A percentile compares a stretch with the other conserved stretches of the same genome.
Conservation (phyloP, 1,140 invertebrate species). For the Cotesia typhae region DNA sequence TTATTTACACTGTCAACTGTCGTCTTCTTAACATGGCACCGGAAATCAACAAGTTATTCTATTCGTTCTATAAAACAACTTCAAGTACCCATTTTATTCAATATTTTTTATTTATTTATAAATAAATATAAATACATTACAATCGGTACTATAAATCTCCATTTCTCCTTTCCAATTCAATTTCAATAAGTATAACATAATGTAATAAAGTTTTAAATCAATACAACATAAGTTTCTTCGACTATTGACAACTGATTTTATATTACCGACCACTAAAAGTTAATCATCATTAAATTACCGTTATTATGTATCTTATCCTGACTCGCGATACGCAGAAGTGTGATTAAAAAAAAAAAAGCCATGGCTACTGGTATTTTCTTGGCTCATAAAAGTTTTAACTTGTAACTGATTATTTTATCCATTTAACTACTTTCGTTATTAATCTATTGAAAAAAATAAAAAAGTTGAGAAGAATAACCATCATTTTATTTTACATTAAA, state of each 20-base stretch:
- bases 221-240: too few species aligned
- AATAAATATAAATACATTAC: too few species aligned
- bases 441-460: not conserved
- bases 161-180: too few species aligned
- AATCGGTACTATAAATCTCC: too few species aligned
- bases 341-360: slow-evolving; percentile 23
- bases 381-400: not conserved
- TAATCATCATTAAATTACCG: slow-evolving; percentile 30
- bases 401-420: not conserved
- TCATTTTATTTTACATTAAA: too few species aligned
- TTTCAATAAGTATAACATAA: too few species aligned
- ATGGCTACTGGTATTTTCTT: slow-evolving; percentile 32
- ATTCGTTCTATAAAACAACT: not conserved
- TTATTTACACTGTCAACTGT: not conserved
- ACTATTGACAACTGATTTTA: too few species aligned
- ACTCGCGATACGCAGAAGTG: not conserved
- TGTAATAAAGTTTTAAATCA: too few species aligned
- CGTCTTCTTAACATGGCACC: slow-evolving; percentile 14
- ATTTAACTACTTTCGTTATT: not conserved
- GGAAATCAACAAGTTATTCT: not conserved
- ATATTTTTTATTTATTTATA: too few species aligned
- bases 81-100: not conserved
- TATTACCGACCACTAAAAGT: too few species aligned
- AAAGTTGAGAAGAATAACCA: too few species aligned
- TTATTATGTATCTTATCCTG: slow-evolving; percentile 20